These are phyloP conservation scores for Tetragonula carbonaria DNA, from an alignment of 2,888 invertebrate genomes.

Conservation along the genomic window DNA sequence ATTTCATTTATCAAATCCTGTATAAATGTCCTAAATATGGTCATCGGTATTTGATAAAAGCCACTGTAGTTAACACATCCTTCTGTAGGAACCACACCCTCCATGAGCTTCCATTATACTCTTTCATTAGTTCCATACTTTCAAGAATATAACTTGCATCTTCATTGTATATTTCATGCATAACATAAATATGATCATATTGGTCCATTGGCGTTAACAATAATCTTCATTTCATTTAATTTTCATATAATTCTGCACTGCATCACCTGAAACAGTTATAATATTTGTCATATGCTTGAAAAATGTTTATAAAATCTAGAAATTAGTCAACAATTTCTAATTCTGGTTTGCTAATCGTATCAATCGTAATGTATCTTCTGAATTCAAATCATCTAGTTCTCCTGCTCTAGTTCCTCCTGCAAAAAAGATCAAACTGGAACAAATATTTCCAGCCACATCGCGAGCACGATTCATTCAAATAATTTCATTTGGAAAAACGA, in stretches of 20 bases:
- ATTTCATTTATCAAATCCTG: background rate
- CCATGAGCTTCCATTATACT: background rate
- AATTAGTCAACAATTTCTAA: background rate
- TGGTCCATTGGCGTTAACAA: background rate
- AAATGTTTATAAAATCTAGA: too few relatives aligned
- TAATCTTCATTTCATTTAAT: background rate
- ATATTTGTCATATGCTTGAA: background rate
- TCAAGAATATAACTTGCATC: background rate
- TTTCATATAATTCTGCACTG: too few relatives aligned
- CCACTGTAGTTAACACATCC: too few relatives aligned
- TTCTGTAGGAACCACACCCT: background rate
- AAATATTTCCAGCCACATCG: background rate
- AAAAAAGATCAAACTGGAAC: background rate
- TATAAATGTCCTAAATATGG: background rate
- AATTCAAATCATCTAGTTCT: too few relatives aligned
- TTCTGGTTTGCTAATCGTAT: background rate
- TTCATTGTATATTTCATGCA: background rate
- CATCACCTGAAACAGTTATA: constrained; percentile 37
- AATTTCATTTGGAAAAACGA: constrained; percentile 8
- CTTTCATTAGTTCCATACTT: background rate
- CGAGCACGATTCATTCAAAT: constrained; percentile 31
- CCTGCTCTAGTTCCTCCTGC: background rate
- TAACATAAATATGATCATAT: too few relatives aligned
- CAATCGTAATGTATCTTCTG: background rate
- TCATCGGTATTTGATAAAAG: background rate